Base-by-base conservation (phyloP, 2,113 vertebrate genomes). In the Colaptes auratus region DNA sequence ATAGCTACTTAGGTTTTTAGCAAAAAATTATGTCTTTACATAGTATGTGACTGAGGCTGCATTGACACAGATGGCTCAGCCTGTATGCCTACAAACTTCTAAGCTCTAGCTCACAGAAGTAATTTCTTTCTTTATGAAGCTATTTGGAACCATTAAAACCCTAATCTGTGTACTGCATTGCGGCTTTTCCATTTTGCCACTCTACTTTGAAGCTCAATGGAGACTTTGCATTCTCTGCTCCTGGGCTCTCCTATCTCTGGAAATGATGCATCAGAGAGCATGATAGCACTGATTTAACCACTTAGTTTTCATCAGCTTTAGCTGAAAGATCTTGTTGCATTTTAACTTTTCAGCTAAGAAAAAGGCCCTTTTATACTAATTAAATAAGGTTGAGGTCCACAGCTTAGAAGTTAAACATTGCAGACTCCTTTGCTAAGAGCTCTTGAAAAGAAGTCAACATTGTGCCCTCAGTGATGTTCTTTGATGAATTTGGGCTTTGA, bases 401-500 rank as follows among this genome's bases (percentile, higher is more conserved):
- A 82, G 60, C 75, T 93, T 80, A 74, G 42, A 92, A 91, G 36
- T 75, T 63, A 93, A 93, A 87, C 42, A 77, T 8, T 82, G 35
- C 53, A 63, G 64, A 87, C 87, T 90, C 17, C 46, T 86, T 95
- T 14, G 3, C 60, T 84, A 67, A 69, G 48, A 86, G 70, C 17
- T 84, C 70, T 48, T 17, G 36, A 93, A 95, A 96, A 33, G 52
- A 94, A 91, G 60, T 65, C 86, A 91, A 60, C 79, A 56, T 73
- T 3, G 2, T 80, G 85, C 93, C 82, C 84, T 88, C 61, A 2
- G 1, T 53, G 81, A 74, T n/a, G 36, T 80, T 69, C 60, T 95
- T 91, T 18, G 33, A 94, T 91, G 69, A 88, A 82, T 74, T 72
- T 75, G 33, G 33, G 73, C 82, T 96, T 95, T 94, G 95, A 95